Conservation (phyloP, 2,797 vertebrate species). For the Orientallactaga sibirica region DNA sequence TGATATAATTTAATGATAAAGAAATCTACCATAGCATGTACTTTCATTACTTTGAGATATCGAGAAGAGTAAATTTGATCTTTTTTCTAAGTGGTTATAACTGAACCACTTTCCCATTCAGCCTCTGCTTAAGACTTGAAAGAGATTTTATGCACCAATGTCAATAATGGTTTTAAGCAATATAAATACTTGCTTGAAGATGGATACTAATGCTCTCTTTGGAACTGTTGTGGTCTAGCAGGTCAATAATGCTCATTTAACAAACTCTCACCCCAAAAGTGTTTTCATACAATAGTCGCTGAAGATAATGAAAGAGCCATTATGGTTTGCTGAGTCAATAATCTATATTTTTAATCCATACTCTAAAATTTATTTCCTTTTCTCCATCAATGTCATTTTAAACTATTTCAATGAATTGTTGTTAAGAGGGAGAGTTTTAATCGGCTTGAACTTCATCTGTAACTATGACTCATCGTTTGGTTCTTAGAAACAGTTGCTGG, state of each 20-base stretch:
- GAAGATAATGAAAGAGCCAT: conserved; percentile 77
- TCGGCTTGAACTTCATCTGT: conserved; percentile 74
- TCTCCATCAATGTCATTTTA: conserved; percentile 61
- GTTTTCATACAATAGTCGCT: conserved; percentile 71
- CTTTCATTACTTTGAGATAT: conserved; percentile 33
- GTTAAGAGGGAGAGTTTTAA: conserved; percentile 74
- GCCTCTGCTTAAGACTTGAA: conserved; percentile 25
- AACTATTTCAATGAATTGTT: conserved; percentile 80
- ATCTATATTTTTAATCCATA: conserved; percentile 77
- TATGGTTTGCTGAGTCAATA: conserved; percentile 73
- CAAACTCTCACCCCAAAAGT: conserved; percentile 66
- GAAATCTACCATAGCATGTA: not conserved
- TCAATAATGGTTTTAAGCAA: conserved; percentile 77
- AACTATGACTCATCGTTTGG: conserved; percentile 47
- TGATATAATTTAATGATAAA: conserved; percentile 53
- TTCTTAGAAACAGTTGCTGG: conserved; percentile 72
- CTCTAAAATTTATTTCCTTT: conserved; percentile 77
- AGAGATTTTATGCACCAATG: conserved; percentile 72
- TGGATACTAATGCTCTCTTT: conserved; percentile 77
- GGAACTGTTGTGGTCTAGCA: conserved; percentile 77
- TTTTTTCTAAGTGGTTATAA: conserved; percentile 55
- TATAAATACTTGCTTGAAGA: conserved; percentile 72
- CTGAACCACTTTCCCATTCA: conserved; percentile 39
- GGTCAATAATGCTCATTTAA: conserved; percentile 79
- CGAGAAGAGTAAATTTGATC: not conserved